Conservation (phyloP, 2,113 vertebrate genomes). For the Erpornis zantholeuca region DNA sequence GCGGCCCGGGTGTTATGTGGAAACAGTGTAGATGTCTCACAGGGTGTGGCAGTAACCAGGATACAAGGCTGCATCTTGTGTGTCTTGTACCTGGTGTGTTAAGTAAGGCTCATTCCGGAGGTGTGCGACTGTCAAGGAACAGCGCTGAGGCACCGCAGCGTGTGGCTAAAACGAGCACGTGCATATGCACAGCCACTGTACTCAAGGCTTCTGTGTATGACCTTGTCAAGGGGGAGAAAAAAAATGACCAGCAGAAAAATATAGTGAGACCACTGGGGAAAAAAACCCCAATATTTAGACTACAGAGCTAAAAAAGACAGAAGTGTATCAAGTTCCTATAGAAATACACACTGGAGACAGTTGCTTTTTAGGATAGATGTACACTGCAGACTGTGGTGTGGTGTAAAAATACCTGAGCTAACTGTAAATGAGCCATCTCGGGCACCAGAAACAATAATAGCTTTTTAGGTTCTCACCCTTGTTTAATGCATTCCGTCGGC, state of each 20-base stretch:
- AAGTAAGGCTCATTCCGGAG: neutral
- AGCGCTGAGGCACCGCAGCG: neutral
- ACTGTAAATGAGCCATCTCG: neutral
- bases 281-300: neutral
- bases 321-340: neutral
- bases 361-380: neutral
- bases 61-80: too few relatives aligned
- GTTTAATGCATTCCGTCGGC: neutral
- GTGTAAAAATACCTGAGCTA: neutral
- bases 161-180: accelerated
- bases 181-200: neutral
- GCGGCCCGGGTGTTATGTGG: accelerated
- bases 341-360: neutral
- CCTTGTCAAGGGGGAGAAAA: neutral
- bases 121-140: neutral
- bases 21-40: neutral
- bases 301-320: neutral
- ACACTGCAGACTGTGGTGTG: neutral
- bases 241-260: neutral
- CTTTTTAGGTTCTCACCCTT: neutral
- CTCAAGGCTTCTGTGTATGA: neutral
- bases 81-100: too few relatives aligned
- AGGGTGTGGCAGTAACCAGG: neutral
- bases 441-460: neutral
- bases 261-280: neutral